Evolutionary conservation across 2,888 invertebrate species (phyloP).

Genomic region (Monochamus alternatus): DNA sequence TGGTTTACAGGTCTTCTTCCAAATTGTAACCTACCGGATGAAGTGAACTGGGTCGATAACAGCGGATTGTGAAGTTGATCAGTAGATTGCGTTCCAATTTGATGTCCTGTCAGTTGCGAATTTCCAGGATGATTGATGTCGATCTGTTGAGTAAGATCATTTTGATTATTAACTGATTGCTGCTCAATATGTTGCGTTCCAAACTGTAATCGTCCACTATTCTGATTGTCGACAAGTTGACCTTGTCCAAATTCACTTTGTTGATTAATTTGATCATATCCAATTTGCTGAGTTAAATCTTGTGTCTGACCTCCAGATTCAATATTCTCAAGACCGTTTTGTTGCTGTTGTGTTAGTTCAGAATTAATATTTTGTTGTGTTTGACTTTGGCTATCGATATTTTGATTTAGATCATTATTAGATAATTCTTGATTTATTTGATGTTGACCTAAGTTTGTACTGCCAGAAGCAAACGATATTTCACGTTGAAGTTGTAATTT

Average conservation of each 20-base stretch:
- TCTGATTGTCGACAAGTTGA: not conserved
- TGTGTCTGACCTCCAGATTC: not conserved
- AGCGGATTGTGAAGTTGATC: not conserved
- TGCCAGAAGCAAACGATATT: not conserved
- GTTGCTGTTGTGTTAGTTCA: not conserved
- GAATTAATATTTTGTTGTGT: not conserved
- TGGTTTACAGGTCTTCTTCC: conserved; percentile 18
- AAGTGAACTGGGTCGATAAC: conserved; percentile 10
- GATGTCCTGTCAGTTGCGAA: not conserved
- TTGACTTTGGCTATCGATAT: not conserved
- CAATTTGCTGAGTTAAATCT: conserved; percentile 33
- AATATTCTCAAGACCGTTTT: not conserved
- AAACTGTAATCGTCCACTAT: conserved; percentile 16
- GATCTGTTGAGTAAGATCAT: conserved; percentile 4
- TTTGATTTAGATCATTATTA: not conserved
- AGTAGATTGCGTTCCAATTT: not conserved
- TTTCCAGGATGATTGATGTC: not conserved
- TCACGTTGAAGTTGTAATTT: conserved; percentile 39
- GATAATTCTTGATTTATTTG: conserved; percentile 6
- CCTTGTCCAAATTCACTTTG: not conserved
- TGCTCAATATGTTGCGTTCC: conserved; percentile 28
- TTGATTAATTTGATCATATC: conserved; percentile 11
- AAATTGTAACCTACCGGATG: conserved; percentile 18
- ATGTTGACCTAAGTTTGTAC: conserved; percentile 2
- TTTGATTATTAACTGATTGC: not conserved